phyloP scores from a whole-genome alignment of 2,797 vertebrate species.

The Crocidura indochinensis region DNA sequence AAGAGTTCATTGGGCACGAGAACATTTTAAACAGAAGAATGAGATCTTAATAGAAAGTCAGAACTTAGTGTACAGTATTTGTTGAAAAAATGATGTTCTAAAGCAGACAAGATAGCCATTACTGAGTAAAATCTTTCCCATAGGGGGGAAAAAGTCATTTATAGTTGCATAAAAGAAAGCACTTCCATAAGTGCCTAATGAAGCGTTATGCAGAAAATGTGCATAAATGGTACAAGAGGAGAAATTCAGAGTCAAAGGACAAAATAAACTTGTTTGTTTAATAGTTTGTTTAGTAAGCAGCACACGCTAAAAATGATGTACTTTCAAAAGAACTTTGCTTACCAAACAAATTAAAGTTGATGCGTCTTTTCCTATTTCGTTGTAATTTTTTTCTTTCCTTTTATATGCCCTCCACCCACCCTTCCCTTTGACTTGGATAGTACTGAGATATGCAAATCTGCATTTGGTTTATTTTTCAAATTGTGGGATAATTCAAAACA shows the following conservation, averaged over 20 bases:
- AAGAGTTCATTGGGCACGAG: neutral
- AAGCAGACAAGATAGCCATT: neutral
- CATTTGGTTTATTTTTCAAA: neutral
- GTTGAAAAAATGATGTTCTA: neutral
- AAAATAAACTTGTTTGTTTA: constrained; percentile 24
- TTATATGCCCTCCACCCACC: accelerated
- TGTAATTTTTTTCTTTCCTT: neutral
- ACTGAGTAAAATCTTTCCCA: neutral
- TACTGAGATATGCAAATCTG: neutral
- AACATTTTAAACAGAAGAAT: neutral
- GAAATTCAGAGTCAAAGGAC: constrained; percentile 4
- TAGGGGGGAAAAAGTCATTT: neutral
- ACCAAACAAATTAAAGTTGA: neutral
- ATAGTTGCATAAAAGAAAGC: neutral
- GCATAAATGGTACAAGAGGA: neutral
- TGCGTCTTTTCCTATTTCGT: neutral
- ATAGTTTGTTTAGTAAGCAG: neutral
- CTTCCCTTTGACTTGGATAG: accelerated
- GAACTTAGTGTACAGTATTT: neutral
- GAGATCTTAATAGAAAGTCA: neutral
- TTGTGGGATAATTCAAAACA: neutral
- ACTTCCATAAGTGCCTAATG: neutral
- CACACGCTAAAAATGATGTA: neutral
- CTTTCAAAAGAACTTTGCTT: constrained; percentile 12
- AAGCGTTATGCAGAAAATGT: neutral